These are phyloP conservation scores for Drosophila multiciliata DNA, from an alignment of 2,888 invertebrate genomes.

Conservation along the genomic window DNA sequence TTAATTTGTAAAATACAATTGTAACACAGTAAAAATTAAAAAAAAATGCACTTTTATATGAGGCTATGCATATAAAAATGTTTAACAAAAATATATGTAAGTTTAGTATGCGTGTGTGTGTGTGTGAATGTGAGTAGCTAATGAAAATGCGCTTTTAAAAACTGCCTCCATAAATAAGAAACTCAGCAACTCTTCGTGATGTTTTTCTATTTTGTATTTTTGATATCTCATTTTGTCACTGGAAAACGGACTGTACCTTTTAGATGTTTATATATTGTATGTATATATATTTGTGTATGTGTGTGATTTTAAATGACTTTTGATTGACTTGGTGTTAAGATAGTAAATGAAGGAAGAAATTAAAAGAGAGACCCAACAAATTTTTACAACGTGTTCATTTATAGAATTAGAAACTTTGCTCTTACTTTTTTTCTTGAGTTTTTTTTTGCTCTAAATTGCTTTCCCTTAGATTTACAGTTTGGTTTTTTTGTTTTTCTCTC, in stretches of 20 bases:
- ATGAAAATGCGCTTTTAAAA: slow-evolving; percentile 40
- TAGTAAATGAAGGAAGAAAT: slow-evolving; percentile 14
- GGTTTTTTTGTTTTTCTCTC: slow-evolving; percentile 24
- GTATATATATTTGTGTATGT: slow-evolving; percentile 1
- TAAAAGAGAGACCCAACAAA: slow-evolving; percentile 39
- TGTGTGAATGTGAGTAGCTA: slow-evolving; percentile 23
- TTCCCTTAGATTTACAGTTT: slow-evolving; percentile 60
- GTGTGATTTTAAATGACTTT: slow-evolving; percentile 27
- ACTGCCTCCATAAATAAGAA: slow-evolving; percentile 31
- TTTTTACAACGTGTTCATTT: slow-evolving; percentile 47
- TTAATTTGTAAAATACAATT: slow-evolving; percentile 63
- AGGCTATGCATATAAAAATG: slow-evolving; percentile 57
- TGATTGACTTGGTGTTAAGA: slow-evolving; percentile 23
- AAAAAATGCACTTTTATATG: slow-evolving; percentile 58
- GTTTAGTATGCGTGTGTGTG: slow-evolving; percentile 20
- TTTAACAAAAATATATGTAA: slow-evolving; percentile 58
- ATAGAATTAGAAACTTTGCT: slow-evolving; percentile 60
- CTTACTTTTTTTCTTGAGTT: slow-evolving; percentile 29
- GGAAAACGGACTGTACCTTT: slow-evolving; percentile 46
- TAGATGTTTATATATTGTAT: neutral
- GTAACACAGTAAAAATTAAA: slow-evolving; percentile 74
- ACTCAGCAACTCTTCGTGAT: slow-evolving; percentile 38
- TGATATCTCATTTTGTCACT: slow-evolving; percentile 37
- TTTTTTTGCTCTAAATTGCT: slow-evolving; percentile 45
- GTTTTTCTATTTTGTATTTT: slow-evolving; percentile 22